phyloP scores from a whole-genome alignment of 2,797 vertebrate species.

The Fratercula arctica region DNA sequence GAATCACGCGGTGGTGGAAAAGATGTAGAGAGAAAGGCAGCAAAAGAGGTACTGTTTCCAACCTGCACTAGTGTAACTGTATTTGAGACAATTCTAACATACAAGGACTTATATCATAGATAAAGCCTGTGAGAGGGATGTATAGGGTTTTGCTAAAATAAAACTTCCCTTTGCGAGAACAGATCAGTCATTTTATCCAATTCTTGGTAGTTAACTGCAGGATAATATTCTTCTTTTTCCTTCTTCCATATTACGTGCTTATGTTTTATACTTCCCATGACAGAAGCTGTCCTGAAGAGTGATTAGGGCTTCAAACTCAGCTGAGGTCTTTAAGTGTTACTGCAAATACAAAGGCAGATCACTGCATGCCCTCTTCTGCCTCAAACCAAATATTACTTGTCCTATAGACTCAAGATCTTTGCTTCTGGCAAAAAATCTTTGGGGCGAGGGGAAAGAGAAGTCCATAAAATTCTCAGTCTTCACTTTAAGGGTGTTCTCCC shows the following conservation, averaged over 20 bases:
- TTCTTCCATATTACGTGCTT: not conserved
- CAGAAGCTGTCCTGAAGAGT: not conserved
- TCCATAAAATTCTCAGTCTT: not conserved
- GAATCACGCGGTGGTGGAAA: not conserved
- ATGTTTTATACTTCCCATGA: not conserved
- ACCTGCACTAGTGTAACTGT: not conserved
- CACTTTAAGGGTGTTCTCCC: not conserved
- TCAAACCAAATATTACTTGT: not conserved
- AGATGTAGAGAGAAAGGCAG: not conserved
- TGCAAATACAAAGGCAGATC: not conserved
- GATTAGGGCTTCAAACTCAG: not conserved
- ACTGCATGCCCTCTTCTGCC: not conserved
- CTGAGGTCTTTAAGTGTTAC: not conserved
- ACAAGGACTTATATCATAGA: not conserved
- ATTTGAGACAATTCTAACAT: not conserved
- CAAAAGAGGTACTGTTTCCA: not conserved
- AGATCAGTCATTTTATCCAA: not conserved
- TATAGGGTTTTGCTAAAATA: not conserved
- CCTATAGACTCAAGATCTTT: not conserved
- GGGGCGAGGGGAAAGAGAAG: not conserved
- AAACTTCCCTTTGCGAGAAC: not conserved
- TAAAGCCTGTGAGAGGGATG: not conserved
- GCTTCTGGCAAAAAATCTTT: not conserved
- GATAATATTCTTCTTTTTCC: not conserved
- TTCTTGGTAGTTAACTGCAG: not conserved